Conservation (phyloP, 2,888 invertebrate genomes). For the Deroplatys truncata region DNA sequence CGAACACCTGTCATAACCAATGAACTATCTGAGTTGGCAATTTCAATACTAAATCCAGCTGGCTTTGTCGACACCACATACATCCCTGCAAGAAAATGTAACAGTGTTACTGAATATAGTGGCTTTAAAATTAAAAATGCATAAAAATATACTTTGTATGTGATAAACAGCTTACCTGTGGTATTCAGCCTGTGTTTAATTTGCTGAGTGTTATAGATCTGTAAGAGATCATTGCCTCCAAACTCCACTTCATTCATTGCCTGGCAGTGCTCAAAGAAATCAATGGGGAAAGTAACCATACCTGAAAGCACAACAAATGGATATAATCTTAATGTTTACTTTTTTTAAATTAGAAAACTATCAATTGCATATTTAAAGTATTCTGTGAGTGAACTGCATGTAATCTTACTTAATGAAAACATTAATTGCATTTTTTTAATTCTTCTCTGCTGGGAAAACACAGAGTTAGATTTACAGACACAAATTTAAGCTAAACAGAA, state of each 20-base stretch:
- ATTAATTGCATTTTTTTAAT: too few species aligned
- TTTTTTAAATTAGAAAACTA: background rate
- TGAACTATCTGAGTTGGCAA: conserved; percentile 72
- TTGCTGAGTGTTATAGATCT: conserved; percentile 91
- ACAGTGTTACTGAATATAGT: background rate
- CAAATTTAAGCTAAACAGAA: too few species aligned
- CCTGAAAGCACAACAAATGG: conserved; percentile 41
- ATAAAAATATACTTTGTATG: background rate
- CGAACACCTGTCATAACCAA: conserved; percentile 88
- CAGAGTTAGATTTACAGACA: too few species aligned
- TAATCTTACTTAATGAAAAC: too few species aligned
- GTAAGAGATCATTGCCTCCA: conserved; percentile 90
- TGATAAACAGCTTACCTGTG: conserved; percentile 37
- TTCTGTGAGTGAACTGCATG: too few species aligned
- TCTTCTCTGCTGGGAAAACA: too few species aligned
- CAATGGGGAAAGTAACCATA: conserved; percentile 80
- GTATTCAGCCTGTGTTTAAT: conserved; percentile 87
- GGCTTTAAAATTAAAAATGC: background rate
- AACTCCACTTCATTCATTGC: conserved; percentile 90
- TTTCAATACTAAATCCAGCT: conserved; percentile 83
- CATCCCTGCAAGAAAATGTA: conserved; percentile 58
- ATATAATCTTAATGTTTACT: background rate
- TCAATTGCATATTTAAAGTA: background rate
- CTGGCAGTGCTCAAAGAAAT: conserved; percentile 95
- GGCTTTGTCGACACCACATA: conserved; percentile 91